Conservation (phyloP, 2,888 invertebrate species). For the Mycalesis mineus region DNA sequence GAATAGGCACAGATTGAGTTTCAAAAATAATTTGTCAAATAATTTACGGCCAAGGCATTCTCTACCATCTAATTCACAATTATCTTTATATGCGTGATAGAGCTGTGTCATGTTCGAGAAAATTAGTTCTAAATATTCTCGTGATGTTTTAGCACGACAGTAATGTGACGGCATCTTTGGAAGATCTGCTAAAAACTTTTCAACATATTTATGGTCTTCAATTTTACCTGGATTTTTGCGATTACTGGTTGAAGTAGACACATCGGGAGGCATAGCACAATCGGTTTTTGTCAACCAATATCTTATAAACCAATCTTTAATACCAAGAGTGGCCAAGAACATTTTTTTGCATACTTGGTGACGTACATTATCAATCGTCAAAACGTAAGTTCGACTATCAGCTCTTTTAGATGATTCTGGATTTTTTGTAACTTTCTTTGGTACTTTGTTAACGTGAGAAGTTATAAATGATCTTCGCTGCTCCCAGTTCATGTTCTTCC, state of each 20-base stretch:
- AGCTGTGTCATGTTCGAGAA: constrained; percentile 3
- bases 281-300: constrained; percentile 6
- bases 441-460: constrained; percentile 26
- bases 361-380: constrained; percentile 31
- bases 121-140: constrained; percentile 32
- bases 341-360: constrained; percentile 32
- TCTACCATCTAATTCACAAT: constrained; percentile 5
- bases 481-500: constrained; percentile 31
- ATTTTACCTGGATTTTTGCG: constrained; percentile 27
- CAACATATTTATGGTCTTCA: constrained; percentile 28
- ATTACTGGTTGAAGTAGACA: constrained; percentile 5
- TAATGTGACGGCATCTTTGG: constrained; percentile 32
- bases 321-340: constrained; percentile 28
- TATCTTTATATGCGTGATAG: constrained; percentile 1
- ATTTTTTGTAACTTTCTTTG: constrained; percentile 7
- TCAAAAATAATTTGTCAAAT: constrained; percentile 33
- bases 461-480: constrained; percentile 30
- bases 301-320: constrained; percentile 12
- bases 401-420: constrained; percentile 25
- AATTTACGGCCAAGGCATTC: constrained; percentile 25
- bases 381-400: constrained; percentile 31
- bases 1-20: constrained; percentile 34
- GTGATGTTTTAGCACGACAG: background rate
- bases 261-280: background rate
- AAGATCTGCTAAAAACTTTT: constrained; percentile 26